Evolutionary conservation across 2,797 vertebrate species (phyloP).

Genomic region (Tinamus major): DNA sequence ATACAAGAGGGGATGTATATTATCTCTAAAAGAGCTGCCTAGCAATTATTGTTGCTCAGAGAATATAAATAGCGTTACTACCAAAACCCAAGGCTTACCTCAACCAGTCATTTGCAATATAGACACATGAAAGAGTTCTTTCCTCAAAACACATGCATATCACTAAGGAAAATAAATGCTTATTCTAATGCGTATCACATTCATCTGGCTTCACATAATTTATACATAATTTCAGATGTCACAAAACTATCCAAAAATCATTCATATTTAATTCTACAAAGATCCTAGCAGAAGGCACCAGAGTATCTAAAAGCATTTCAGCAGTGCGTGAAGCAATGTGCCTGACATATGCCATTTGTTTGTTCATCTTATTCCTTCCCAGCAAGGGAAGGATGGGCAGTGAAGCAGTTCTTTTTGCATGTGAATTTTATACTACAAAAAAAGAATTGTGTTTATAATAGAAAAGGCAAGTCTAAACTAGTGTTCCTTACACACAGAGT

Average conservation of each 20-base stretch:
- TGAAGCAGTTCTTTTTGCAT: background rate
- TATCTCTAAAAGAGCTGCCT: background rate
- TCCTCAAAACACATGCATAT: background rate
- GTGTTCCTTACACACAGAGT: background rate
- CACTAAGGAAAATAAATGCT: background rate
- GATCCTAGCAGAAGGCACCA: slow-evolving; percentile 10
- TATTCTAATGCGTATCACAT: background rate
- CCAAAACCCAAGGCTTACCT: background rate
- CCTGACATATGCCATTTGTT: slow-evolving; percentile 24
- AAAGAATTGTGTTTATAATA: background rate
- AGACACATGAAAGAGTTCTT: background rate
- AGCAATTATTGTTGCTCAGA: background rate
- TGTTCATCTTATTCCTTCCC: slow-evolving; percentile 41
- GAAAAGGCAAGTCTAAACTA: slow-evolving; percentile 6
- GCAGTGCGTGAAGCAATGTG: background rate
- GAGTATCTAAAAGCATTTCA: slow-evolving; percentile 6
- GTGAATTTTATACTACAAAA: background rate
- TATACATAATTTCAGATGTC: slow-evolving; percentile 2
- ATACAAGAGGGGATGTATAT: background rate
- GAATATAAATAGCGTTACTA: background rate
- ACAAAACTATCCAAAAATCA: background rate
- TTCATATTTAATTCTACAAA: background rate
- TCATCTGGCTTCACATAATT: background rate
- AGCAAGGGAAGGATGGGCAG: background rate
- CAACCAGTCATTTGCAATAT: background rate